Conservation (phyloP, 2,888 invertebrate species). For the Lochmaea capreae region DNA sequence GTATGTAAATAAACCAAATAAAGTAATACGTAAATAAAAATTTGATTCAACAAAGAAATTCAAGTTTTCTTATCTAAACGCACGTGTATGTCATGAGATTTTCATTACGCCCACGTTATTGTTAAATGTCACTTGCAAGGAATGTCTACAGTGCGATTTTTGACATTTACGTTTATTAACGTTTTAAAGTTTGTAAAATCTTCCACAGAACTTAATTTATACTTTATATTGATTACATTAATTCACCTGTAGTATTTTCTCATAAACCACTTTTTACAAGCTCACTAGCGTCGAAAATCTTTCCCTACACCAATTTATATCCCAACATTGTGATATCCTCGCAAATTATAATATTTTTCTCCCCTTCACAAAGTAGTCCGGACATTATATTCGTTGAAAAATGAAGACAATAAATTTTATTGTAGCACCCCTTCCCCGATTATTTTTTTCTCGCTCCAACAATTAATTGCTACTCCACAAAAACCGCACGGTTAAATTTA, state of each 20-base stretch:
- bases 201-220: neutral
- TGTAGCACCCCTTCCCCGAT: constrained; percentile 23
- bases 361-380: constrained; percentile 22
- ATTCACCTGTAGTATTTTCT: constrained; percentile 9
- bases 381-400: constrained; percentile 34
- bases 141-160: too few relatives aligned
- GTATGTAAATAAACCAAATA: too few relatives aligned
- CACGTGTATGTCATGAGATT: too few relatives aligned
- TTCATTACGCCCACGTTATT: too few relatives aligned
- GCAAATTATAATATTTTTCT: constrained; percentile 35
- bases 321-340: constrained; percentile 28
- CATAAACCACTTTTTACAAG: constrained; percentile 6
- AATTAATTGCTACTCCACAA: constrained; percentile 26
- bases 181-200: too few relatives aligned
- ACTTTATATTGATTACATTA: neutral
- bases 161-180: too few relatives aligned
- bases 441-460: constrained; percentile 26
- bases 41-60: too few relatives aligned
- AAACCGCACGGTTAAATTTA: neutral
- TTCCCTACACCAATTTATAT: constrained; percentile 28
- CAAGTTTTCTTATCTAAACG: too few relatives aligned
- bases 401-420: constrained; percentile 37
- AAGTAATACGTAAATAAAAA: too few relatives aligned
- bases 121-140: too few relatives aligned
- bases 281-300: constrained; percentile 24